Evolutionary conservation across 2,888 invertebrate genomes (phyloP).

Genomic region (Ophion ellenae): DNA sequence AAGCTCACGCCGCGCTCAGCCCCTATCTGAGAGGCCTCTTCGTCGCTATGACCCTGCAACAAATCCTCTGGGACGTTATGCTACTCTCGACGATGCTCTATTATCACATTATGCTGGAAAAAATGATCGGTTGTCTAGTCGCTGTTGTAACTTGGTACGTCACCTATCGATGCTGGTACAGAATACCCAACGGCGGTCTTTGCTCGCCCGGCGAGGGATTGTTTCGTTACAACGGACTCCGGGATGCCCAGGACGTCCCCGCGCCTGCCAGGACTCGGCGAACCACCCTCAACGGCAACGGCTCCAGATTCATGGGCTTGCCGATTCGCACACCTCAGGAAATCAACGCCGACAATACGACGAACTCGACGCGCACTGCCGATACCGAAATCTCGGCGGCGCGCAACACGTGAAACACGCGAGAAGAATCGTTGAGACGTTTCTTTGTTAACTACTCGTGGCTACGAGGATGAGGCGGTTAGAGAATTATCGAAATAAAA

Average conservation of each 20-base stretch:
- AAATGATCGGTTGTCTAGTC: slow-evolving; percentile 94
- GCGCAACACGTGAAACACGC: slow-evolving; percentile 28
- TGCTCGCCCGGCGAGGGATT: slow-evolving; percentile 91
- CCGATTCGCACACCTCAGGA: slow-evolving; percentile 85
- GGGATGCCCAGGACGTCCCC: slow-evolving; percentile 72
- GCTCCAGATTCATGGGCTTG: slow-evolving; percentile 91
- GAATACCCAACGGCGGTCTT: slow-evolving; percentile 87
- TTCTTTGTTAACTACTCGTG: slow-evolving; percentile 9
- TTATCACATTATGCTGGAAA: slow-evolving; percentile 98
- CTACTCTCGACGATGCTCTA: slow-evolving; percentile 96
- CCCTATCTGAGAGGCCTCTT: slow-evolving; percentile 92
- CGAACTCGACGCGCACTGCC: neutral
- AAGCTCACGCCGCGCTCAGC: slow-evolving; percentile 91
- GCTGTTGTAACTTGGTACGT: slow-evolving; percentile 96
- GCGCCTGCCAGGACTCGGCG: slow-evolving; percentile 63
- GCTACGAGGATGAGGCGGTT: neutral
- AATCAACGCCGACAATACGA: slow-evolving; percentile 27
- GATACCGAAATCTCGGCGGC: slow-evolving; percentile 32
- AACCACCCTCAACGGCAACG: slow-evolving; percentile 68
- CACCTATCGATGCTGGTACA: slow-evolving; percentile 93
- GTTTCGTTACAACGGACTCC: slow-evolving; percentile 90
- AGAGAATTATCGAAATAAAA: neutral
- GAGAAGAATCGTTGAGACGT: neutral
- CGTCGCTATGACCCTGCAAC: slow-evolving; percentile 91
- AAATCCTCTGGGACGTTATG: slow-evolving; percentile 98